These are phyloP conservation scores for Leptogaster cylindrica DNA, from an alignment of 2,888 invertebrate species.

Conservation along the genomic window DNA sequence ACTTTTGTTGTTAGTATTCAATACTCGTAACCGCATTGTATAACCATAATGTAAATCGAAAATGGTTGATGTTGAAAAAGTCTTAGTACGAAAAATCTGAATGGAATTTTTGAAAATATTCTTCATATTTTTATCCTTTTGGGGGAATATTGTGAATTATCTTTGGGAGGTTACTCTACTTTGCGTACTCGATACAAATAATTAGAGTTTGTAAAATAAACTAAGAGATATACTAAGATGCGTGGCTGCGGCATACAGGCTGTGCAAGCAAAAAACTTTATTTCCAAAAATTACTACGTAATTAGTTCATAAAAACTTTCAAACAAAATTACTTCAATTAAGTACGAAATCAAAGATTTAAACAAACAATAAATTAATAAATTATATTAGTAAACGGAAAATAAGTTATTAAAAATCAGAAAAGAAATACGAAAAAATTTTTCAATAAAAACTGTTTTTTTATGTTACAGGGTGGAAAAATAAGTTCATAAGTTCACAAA, in stretches of 20 bases:
- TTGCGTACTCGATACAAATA: conserved; percentile 25
- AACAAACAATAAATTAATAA: conserved; percentile 29
- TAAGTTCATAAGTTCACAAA: conserved; percentile 46
- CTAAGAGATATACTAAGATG: conserved; percentile 54
- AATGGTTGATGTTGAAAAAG: not conserved
- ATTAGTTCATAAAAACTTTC: no score
- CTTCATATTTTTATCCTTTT: no score
- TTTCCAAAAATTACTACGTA: conserved; percentile 28
- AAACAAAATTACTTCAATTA: conserved; percentile 22
- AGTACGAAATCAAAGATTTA: conserved; percentile 17
- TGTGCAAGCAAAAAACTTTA: conserved; percentile 62
- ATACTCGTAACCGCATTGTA: no score
- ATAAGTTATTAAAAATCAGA: conserved; percentile 10
- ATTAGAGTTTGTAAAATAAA: conserved; percentile 33
- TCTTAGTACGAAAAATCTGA: conserved; percentile 2
- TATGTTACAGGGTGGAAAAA: conserved; percentile 21
- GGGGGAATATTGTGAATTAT: conserved; percentile 3
- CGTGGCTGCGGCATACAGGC: conserved; percentile 64
- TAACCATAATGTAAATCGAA: conserved; percentile 32
- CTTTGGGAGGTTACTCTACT: conserved; percentile 22
- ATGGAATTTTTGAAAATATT: conserved; percentile 22
- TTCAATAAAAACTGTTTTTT: conserved; percentile 40
- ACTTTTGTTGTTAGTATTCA: conserved; percentile 6
- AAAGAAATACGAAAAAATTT: no score
- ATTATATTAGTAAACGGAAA: conserved; percentile 26